These are phyloP conservation scores for Apogon talboti DNA, from an alignment of 2,797 vertebrate species.

Conservation along the genomic window DNA sequence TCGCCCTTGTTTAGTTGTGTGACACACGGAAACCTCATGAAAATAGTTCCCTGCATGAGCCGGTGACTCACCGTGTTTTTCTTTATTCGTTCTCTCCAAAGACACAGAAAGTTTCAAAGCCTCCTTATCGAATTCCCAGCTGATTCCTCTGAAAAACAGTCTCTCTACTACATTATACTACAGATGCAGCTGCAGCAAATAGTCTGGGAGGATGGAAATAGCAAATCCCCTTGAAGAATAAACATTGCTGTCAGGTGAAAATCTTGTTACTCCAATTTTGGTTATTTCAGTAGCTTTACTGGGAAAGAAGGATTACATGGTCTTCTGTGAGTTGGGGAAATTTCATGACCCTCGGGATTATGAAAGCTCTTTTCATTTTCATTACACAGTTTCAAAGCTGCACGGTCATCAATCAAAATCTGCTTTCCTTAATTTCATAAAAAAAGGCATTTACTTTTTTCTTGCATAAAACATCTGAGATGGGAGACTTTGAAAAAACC, in stretches of 20 bases:
- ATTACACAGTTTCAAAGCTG: constrained; percentile 45
- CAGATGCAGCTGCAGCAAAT: constrained; percentile 51
- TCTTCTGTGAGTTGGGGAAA: constrained; percentile 31
- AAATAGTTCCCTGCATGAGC: constrained; percentile 57
- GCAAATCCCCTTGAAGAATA: constrained; percentile 64
- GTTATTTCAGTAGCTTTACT: constrained; percentile 37
- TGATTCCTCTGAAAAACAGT: constrained; percentile 54
- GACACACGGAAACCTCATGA: constrained; percentile 51
- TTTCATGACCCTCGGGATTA: constrained; percentile 32
- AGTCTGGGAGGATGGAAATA: constrained; percentile 58
- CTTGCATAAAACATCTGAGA: constrained; percentile 19
- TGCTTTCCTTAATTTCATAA: constrained; percentile 17
- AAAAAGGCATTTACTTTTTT: neutral
- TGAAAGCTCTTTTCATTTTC: constrained; percentile 32
- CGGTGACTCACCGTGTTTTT: constrained; percentile 62
- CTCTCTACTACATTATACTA: constrained; percentile 44
- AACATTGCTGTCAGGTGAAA: constrained; percentile 64
- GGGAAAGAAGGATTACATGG: constrained; percentile 43
- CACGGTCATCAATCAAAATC: constrained; percentile 43
- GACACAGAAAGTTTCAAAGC: constrained; percentile 61
- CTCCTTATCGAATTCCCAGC: constrained; percentile 63
- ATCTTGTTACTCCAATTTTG: constrained; percentile 51
- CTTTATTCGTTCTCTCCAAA: constrained; percentile 56
- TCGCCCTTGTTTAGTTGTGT: constrained; percentile 35
- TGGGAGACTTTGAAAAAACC: constrained; percentile 25